Base-by-base conservation (phyloP, 64 coral and sea anemone species). In the Montipora sp. region DNA sequence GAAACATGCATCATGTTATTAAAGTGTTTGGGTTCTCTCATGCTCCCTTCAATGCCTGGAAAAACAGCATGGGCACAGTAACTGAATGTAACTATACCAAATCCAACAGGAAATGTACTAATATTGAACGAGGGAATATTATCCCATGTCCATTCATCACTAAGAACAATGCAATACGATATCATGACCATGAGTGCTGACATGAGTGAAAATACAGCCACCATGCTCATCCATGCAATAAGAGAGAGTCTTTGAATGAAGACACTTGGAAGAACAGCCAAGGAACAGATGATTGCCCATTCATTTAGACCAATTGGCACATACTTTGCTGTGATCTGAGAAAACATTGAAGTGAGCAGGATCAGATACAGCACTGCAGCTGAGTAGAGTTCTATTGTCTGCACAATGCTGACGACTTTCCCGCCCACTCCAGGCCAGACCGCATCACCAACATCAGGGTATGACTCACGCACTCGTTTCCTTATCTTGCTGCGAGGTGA, bases 221-320 rank as follows among this genome's bases (percentile, higher is more conserved):
- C 73, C 95, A 98, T 98, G 72, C 95, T 98, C 95, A 98, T 98
- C 95, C 95, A 98, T 27, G 95, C 95, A 22, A 98, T 92, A 27
- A 98, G 89, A 3, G 95, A 98, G 51, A 98, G 75, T 49, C 95
- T 83, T 87, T 46, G 89, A 78, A 98, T 98, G 59, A 98, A 98
- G 55, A 98, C 83, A 73, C 88, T 94, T 43, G 95, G 95, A 14
- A 98, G 78, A 4, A 98, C 95, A 36, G 89, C 95, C 20, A 47
- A 63, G 2, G 95, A 84, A 84, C 92, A 98, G 18, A 98, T 44
- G 46, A 98, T 84, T 8, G 95, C 89, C 95, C 95, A 98, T 80
- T 92, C 95, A 61, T 98, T 93, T 46, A 92, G 7, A 24, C 89
- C 88, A 48, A 94, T 80, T 16, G 89, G 53, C 5, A 98, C 60